These are phyloP conservation scores for Channallabes apus DNA, from an alignment of 2,797 vertebrate species.

Conservation along the genomic window DNA sequence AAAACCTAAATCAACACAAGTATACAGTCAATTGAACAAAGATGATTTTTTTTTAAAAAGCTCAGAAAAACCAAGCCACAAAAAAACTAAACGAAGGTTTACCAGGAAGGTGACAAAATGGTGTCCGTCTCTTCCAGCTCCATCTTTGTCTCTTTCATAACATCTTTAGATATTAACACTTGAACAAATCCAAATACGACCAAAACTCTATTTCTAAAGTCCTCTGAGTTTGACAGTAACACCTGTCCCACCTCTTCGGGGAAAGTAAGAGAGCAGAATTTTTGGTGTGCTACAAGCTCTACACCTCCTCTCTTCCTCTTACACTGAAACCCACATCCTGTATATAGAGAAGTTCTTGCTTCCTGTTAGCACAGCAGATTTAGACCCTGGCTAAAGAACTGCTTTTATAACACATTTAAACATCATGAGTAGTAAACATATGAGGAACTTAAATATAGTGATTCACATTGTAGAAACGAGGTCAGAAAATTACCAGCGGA, in stretches of 20 bases:
- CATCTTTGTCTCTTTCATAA: constrained; percentile 66
- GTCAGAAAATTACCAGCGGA: background rate
- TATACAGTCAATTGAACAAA: background rate
- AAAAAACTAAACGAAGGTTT: constrained; percentile 33
- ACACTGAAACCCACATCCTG: constrained; percentile 62
- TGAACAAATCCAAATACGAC: constrained; percentile 1
- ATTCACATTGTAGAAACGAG: constrained; percentile 29
- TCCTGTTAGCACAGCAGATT: constrained; percentile 57
- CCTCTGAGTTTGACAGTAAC: constrained; percentile 34
- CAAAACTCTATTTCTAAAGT: constrained; percentile 15
- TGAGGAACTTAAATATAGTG: constrained; percentile 32
- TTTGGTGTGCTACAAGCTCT: constrained; percentile 31
- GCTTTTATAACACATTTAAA: constrained; percentile 9
- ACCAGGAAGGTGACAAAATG: constrained; percentile 73
- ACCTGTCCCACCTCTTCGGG: constrained; percentile 49
- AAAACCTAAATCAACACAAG: background rate
- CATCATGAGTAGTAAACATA: constrained; percentile 4
- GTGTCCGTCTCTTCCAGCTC: constrained; percentile 69
- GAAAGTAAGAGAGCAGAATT: constrained; percentile 41
- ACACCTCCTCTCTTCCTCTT: constrained; percentile 62
- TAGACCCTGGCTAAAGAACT: constrained; percentile 9
- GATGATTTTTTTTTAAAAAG: background rate
- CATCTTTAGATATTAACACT: constrained; percentile 56
- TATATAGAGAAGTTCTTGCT: constrained; percentile 50
- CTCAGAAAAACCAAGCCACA: background rate